Percentiles rank a stretch among this genome's conserved stretches.
These are phyloP conservation scores for Calosoma granatense DNA, from an alignment of 1,140 invertebrate species.

Conservation along the genomic window DNA sequence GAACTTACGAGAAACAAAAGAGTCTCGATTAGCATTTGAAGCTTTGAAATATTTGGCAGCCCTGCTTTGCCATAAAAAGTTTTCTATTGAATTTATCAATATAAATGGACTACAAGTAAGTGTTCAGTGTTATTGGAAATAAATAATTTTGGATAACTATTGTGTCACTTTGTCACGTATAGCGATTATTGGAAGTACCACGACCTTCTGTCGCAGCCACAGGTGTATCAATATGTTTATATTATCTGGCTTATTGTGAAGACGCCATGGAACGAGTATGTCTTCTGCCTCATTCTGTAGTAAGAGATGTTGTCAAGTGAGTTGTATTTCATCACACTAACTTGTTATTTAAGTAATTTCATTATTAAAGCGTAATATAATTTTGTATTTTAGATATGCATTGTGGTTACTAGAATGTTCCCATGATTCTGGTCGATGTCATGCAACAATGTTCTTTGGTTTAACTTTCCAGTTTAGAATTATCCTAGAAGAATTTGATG, in stretches of 20 bases:
- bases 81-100: constrained; percentile 89
- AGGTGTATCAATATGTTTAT: constrained; percentile 90
- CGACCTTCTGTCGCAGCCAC: constrained; percentile 89
- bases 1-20: constrained; percentile 77
- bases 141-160: neutral
- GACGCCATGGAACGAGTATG: constrained; percentile 96
- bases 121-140: constrained; percentile 12
- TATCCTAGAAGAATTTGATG: constrained; percentile 86
- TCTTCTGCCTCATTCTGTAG: constrained; percentile 63
- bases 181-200: constrained; percentile 76
- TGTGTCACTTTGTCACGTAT: constrained; percentile 12
- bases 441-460: constrained; percentile 96
- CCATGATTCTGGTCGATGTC: constrained; percentile 89
- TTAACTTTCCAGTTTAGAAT: constrained; percentile 85
- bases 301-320: constrained; percentile 69
- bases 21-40: constrained; percentile 89
- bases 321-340: constrained; percentile 18
- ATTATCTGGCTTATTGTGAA: constrained; percentile 94
- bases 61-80: constrained; percentile 93
- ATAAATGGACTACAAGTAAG: constrained; percentile 68
- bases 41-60: constrained; percentile 88
- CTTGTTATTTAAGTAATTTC: neutral
- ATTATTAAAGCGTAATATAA: neutral
- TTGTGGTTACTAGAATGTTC: constrained; percentile 92
- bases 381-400: constrained; percentile 54